Base-by-base conservation (phyloP, 53 echinoderm and acorn worm genomes). In the Actinopyga echinites region DNA sequence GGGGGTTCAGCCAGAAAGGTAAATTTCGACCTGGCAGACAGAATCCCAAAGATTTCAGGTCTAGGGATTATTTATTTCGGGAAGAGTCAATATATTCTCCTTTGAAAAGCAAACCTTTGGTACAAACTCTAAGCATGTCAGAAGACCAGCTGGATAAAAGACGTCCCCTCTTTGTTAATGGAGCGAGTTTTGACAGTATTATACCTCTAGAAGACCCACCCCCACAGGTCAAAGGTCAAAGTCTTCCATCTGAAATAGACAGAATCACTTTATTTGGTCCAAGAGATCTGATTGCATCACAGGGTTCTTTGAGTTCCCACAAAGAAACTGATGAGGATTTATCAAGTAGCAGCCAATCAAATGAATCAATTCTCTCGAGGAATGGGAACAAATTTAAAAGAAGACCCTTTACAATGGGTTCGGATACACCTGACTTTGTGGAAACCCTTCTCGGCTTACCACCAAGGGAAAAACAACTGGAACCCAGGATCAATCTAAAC, bases 191-290 rank as follows among this genome's bases (percentile, higher is more conserved):
- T 36, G 62, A 62, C 7, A 62, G 40, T n/a, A 61, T 80, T 11
- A 59, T 37, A 21, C 81, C 81, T 23, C 28, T 80, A 20, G 81
- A 80, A 5, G 81, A 60, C 32, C 60, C 62, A 28, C 81, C 22
- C 11, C 34, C 40, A 21, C 80, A 85, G 30, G 29, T 80, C 52
- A 85, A 81, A 80, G 89, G 85, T 30, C 85, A 84, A 37, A 89
- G 89, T 42, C 85, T 89, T 33, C 85, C 85, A 44, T 89, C 89
- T 13, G 74, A 75, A 17, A 38, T 80, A 53, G 89, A 89, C 23
- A 65, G 89, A 20, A 89, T 89, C 52, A 85, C 80, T 4, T 74
- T 89, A 35, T 89, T 89, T 73, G 89, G 85, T 80, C 89, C 89
- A 24, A 84, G 85, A 44, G 89, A 89, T 74, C 71, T 89, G 61